These are phyloP conservation scores for Falco rusticolus DNA, from an alignment of 2,797 vertebrate genomes.

Conservation along the genomic window DNA sequence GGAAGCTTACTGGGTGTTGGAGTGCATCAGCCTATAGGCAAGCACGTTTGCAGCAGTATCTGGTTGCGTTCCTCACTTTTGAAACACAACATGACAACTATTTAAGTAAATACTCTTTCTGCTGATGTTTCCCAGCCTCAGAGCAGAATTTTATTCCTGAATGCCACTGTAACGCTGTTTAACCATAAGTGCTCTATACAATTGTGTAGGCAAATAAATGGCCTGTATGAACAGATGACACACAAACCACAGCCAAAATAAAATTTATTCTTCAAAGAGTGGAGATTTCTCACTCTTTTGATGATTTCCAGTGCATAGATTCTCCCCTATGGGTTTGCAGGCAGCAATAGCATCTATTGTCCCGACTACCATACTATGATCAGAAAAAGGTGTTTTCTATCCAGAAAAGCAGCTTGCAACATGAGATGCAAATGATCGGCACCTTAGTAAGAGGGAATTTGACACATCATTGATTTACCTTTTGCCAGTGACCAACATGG, in stretches of 20 bases:
- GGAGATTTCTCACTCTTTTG: neutral
- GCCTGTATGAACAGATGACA: neutral
- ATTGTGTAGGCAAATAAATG: neutral
- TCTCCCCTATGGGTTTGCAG: neutral
- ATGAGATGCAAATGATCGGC: neutral
- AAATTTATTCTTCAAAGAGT: neutral
- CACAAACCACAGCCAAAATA: neutral
- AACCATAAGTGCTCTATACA: neutral
- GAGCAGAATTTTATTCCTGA: constrained; percentile 3
- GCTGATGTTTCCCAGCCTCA: neutral
- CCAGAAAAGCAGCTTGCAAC: neutral
- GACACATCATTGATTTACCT: neutral
- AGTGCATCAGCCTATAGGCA: neutral
- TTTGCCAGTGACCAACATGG: neutral
- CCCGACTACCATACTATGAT: neutral
- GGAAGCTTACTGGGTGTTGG: neutral
- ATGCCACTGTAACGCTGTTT: neutral
- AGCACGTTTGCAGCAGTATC: neutral
- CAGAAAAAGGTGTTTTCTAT: neutral
- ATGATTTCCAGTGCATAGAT: neutral
- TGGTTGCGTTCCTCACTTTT: neutral
- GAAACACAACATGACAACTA: neutral
- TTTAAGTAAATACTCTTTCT: constrained; percentile 11
- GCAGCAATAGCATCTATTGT: neutral
- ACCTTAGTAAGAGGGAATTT: neutral